phyloP scores from a whole-genome alignment of 2,797 vertebrate species.

The Chelonia mydas region DNA sequence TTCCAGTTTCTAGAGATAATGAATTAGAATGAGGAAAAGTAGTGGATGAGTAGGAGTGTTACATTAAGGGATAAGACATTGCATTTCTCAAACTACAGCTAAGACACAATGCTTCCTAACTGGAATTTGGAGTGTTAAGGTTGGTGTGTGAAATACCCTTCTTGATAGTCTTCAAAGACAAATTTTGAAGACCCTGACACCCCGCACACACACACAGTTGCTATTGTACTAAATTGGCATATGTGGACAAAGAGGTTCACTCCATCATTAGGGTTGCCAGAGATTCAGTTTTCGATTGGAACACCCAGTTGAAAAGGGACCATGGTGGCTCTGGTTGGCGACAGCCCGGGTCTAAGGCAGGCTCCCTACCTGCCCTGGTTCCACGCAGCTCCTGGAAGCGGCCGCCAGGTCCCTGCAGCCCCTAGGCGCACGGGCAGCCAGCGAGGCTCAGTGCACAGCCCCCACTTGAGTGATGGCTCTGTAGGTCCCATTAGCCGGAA shows the following conservation, averaged over 20 bases:
- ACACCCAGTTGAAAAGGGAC: too few relatives aligned
- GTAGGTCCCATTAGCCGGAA: too few relatives aligned
- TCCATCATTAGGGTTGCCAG: too few relatives aligned
- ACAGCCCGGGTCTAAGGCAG: too few relatives aligned
- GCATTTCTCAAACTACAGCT: neutral
- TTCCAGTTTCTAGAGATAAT: neutral
- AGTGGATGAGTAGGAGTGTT: neutral
- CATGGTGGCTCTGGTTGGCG: too few relatives aligned
- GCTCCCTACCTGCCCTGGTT: too few relatives aligned
- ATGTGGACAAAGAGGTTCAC: neutral
- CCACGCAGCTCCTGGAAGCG: too few relatives aligned
- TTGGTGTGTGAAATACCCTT: neutral
- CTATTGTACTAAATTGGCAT: neutral
- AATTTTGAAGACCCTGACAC: neutral
- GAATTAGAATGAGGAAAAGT: neutral
- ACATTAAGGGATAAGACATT: neutral
- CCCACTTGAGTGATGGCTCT: too few relatives aligned
- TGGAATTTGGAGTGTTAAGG: neutral
- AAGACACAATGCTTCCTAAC: neutral
- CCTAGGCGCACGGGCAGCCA: too few relatives aligned
- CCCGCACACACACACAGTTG: neutral
- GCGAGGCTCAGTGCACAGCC: too few relatives aligned
- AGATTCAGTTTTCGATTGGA: too few relatives aligned
- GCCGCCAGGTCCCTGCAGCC: too few relatives aligned
- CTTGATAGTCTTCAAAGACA: fast-evolving